Base-by-base conservation (phyloP, 1,140 invertebrate species). In the Acromyrmex heyeri region DNA sequence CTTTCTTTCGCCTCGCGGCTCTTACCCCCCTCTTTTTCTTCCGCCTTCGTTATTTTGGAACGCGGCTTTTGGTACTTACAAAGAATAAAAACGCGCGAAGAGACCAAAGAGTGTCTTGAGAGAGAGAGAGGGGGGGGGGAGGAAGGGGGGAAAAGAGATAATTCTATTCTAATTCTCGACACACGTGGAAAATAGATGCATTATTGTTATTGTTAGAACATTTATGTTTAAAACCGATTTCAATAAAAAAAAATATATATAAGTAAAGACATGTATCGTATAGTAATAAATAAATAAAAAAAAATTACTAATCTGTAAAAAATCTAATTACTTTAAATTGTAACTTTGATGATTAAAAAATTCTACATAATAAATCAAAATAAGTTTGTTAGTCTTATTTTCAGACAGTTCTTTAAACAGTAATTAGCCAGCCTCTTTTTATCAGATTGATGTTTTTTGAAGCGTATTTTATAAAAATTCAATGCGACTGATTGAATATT, bases 31-130 rank as follows among this genome's bases (percentile, higher is more conserved):
- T 12, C 65, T 55, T 50, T 53, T 62, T 34, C 65, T 86, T 86
- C 59, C 83, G 18, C n/a, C 72, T 79, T 88, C 89, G 67, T 73
- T 83, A 83, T 83, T 83, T 83, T 61, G 79, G 79, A 73, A 83
- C 76, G 86, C 86, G 78, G 55, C 76, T 88, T 77, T 70, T 76
- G 87, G 79, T 82, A 75, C 78, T 78, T 21, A n/a, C 76, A 79
- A 79, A 69, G 72, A 87, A 85, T 61, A 83, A 86, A 70, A 82
- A 38, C 34, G 48, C 67, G 34, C 48, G 75, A 72, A 44, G 59
- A 85, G 59, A 77, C 59, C 62, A 2, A 75, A 38, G 27, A 69
- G 27, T 75, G 44, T 57, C 44, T 73, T 65, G 57, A 44, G 59
- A 72, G 38, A 34, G 30, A 30, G 4, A 4, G 34, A 1, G 38